Evolutionary conservation across 2,888 invertebrate species (phyloP).

Genomic region (Cerastoderma edule): DNA sequence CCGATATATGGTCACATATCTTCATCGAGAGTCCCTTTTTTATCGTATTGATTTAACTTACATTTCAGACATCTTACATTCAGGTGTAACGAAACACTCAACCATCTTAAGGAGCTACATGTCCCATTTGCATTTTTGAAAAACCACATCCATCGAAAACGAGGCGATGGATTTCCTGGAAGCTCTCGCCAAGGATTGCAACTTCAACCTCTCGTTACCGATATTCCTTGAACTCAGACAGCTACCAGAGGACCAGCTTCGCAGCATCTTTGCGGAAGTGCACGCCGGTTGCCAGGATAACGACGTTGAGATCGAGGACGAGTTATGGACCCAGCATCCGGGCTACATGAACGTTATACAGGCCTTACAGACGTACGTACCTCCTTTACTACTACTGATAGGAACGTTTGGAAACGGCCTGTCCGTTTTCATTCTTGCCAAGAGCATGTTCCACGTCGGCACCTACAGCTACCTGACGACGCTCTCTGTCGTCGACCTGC

Average conservation of each 20-base stretch:
- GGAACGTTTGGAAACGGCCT: conserved; percentile 83
- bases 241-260: conserved; percentile 9
- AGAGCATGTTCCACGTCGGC: conserved; percentile 79
- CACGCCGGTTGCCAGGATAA: conserved; percentile 14
- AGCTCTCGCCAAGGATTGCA: conserved; percentile 6
- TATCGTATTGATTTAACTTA: too few relatives aligned
- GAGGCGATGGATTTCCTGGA: conserved; percentile 16
- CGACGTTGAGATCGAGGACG: neutral
- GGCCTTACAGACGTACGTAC: conserved; percentile 75
- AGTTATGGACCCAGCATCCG: conserved; percentile 30
- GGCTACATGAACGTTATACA: conserved; percentile 41
- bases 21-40: too few relatives aligned
- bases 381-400: conserved; percentile 79
- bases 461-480: conserved; percentile 82
- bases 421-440: conserved; percentile 78
- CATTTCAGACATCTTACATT: too few relatives aligned
- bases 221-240: neutral
- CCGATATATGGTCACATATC: too few relatives aligned
- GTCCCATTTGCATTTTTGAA: too few relatives aligned
- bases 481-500: conserved; percentile 79
- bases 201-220: conserved; percentile 8
- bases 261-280: neutral
- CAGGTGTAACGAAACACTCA: too few relatives aligned
- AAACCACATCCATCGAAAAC: too few relatives aligned
- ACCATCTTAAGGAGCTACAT: too few relatives aligned